phyloP scores from a whole-genome alignment of 1,140 invertebrate species.

The Sitophilus oryzae region DNA sequence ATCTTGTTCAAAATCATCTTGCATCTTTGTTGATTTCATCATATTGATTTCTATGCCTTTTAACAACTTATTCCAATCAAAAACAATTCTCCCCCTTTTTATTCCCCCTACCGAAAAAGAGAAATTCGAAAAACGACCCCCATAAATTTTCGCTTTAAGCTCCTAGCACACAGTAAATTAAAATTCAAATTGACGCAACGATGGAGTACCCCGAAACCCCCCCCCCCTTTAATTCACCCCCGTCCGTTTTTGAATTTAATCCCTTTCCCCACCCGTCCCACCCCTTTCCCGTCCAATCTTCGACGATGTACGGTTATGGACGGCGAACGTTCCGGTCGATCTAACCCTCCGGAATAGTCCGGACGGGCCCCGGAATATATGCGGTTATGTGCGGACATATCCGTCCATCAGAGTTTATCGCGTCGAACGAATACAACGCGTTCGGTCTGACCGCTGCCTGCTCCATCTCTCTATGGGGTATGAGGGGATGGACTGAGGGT shows the following conservation, averaged over 20 bases:
- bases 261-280: constrained; percentile 13
- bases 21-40: no score
- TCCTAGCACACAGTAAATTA: constrained; percentile 44
- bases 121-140: constrained; percentile 29
- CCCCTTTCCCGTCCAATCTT: constrained; percentile 36
- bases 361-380: constrained; percentile 30
- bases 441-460: constrained; percentile 26
- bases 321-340: constrained; percentile 39
- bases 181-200: constrained; percentile 43
- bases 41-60: no score
- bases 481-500: no score
- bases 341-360: no score
- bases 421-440: constrained; percentile 43
- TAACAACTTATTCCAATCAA: constrained; percentile 27
- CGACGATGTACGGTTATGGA: constrained; percentile 42
- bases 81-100: constrained; percentile 6
- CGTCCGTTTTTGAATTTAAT: no score
- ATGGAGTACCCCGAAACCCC: constrained; percentile 4
- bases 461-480: background rate
- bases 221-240: no score
- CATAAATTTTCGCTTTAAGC: constrained; percentile 39
- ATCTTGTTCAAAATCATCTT: no score
- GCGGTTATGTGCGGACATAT: constrained; percentile 46
- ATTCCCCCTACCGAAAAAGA: constrained; percentile 16
- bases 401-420: constrained; percentile 46